Percentiles rank a stretch among this genome's conserved stretches.
phyloP scores from a whole-genome alignment of 53 echinoderm and acorn worm species.

The Astropecten irregularis region DNA sequence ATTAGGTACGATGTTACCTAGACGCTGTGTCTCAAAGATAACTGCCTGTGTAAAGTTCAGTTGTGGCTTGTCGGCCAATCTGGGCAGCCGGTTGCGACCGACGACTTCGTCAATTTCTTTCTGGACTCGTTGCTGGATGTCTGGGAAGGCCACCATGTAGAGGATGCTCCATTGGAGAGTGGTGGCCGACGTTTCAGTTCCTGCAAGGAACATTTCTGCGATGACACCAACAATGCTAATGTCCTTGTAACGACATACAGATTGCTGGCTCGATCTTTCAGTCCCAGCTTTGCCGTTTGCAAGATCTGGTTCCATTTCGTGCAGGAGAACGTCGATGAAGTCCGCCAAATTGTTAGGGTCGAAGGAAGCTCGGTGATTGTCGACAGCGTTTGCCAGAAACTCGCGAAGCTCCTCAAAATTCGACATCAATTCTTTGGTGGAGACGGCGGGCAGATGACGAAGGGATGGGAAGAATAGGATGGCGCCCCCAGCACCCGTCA shows the following conservation, averaged over 20 bases:
- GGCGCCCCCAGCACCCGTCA: conserved; percentile 27
- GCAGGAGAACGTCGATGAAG: conserved; percentile 55
- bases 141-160: conserved; percentile 45
- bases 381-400: conserved; percentile 29
- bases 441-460: conserved; percentile 35
- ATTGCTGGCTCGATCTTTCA: background rate
- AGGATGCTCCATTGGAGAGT: conserved; percentile 40
- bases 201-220: conserved; percentile 28
- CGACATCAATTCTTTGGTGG: too few relatives aligned
- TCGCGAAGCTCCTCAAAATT: conserved; percentile 12
- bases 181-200: conserved; percentile 36
- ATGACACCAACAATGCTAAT: background rate
- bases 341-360: conserved; percentile 30
- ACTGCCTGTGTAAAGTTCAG: conserved; percentile 43
- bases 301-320: conserved; percentile 9
- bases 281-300: too few relatives aligned
- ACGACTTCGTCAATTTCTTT: conserved; percentile 40
- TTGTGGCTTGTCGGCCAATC: conserved; percentile 36
- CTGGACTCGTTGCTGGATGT: conserved; percentile 49
- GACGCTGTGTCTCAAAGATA: conserved; percentile 35
- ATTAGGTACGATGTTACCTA: conserved; percentile 4
- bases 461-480: conserved; percentile 42
- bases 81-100: conserved; percentile 50
- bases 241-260: background rate
- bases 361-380: conserved; percentile 4